Evolutionary conservation across 2,113 vertebrate genomes (phyloP).

Genomic region (Chaenocephalus aceratus): DNA sequence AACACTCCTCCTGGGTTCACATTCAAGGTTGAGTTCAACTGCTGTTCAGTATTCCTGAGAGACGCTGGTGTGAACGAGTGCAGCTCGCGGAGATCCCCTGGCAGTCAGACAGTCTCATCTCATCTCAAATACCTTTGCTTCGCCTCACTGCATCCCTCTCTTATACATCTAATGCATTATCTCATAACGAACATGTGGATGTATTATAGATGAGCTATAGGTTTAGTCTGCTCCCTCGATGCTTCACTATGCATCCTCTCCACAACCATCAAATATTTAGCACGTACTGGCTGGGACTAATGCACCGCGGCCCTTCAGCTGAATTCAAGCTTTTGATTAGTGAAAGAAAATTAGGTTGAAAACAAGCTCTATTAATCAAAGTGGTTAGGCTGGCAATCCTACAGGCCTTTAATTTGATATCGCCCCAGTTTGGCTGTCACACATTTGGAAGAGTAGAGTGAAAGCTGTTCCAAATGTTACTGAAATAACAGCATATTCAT

Average conservation of each 20-base stretch:
- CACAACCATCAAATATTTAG: slow-evolving; percentile 81
- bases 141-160: slow-evolving; percentile 54
- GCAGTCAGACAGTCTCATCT: slow-evolving; percentile 61
- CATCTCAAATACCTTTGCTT: slow-evolving; percentile 68
- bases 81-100: slow-evolving; percentile 39
- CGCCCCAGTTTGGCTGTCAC: slow-evolving; percentile 20
- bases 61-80: slow-evolving; percentile 33
- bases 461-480: slow-evolving; percentile 45
- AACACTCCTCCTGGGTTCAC: slow-evolving; percentile 1
- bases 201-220: slow-evolving; percentile 80
- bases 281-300: slow-evolving; percentile 61
- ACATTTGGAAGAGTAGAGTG: slow-evolving; percentile 55
- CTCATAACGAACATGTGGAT: slow-evolving; percentile 65
- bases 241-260: slow-evolving; percentile 55
- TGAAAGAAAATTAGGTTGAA: slow-evolving; percentile 45
- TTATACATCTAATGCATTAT: slow-evolving; percentile 67
- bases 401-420: slow-evolving; percentile 48
- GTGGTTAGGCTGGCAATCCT: slow-evolving; percentile 44
- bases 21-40: slow-evolving; percentile 54
- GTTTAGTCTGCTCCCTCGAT: slow-evolving; percentile 62
- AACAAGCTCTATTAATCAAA: slow-evolving; percentile 58
- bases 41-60: slow-evolving; percentile 63
- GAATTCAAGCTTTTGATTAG: slow-evolving; percentile 74
- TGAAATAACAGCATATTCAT: slow-evolving; percentile 21
- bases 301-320: slow-evolving; percentile 35